These are phyloP conservation scores for Drosophila sechellia DNA, from an alignment of 1,140 invertebrate genomes.

Conservation along the genomic window DNA sequence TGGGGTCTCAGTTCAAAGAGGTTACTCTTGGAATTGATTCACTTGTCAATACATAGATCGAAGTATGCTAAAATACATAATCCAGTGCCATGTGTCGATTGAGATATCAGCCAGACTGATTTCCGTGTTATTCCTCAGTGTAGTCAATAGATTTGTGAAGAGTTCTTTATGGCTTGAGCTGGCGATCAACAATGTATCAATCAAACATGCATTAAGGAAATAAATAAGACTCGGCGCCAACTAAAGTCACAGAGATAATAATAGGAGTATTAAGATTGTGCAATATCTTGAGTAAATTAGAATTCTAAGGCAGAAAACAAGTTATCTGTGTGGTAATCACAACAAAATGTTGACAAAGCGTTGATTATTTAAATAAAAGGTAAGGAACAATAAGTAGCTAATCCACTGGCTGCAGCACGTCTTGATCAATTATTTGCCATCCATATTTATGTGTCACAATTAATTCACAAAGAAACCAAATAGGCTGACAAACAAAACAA, in stretches of 20 bases:
- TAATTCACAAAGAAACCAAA: conserved; percentile 1
- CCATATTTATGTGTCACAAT: conserved; percentile 9
- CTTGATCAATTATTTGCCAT: conserved; percentile 1
- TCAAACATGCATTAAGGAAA: neutral
- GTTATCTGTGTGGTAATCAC: neutral
- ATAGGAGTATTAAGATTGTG: neutral
- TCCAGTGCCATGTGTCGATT: neutral
- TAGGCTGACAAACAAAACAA: conserved; percentile 1
- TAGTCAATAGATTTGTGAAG: no score
- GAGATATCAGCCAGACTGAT: conserved; percentile 4
- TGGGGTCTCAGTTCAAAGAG: conserved; percentile 9
- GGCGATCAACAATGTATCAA: neutral
- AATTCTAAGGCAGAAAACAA: neutral
- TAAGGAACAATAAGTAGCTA: neutral
- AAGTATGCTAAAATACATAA: conserved; percentile 2
- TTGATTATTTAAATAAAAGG: neutral
- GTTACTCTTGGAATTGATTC: conserved; percentile 17
- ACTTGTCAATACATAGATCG: neutral
- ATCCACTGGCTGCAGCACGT: neutral
- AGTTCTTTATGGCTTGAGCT: neutral
- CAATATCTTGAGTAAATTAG: neutral
- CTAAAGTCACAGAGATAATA: neutral
- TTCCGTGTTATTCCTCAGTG: conserved; percentile 5
- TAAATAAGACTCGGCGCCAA: neutral
- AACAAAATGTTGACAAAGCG: conserved; percentile 3